Evolutionary conservation across 2,797 vertebrate species (phyloP).

Genomic region (Aeoliscus strigatus): DNA sequence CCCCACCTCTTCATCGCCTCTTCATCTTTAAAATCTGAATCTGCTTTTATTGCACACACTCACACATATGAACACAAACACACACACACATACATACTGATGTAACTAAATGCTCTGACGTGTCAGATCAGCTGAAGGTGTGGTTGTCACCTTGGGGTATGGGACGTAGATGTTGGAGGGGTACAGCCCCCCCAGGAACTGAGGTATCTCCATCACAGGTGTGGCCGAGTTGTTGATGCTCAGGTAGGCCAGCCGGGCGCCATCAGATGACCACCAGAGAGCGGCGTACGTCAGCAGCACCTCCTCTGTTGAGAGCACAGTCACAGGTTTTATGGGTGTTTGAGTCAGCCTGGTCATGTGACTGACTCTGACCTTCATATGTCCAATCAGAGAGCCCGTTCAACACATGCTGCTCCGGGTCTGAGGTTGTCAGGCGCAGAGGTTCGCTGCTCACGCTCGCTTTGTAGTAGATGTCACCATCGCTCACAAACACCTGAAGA

Average conservation of each 20-base stretch:
- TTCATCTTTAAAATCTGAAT: no score
- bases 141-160: conserved; percentile 84
- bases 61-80: no score
- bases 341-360: no score
- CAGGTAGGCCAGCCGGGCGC: conserved; percentile 78
- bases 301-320: conserved; percentile 70
- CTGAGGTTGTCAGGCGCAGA: conserved; percentile 72
- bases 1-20: no score
- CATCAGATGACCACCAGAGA: conserved; percentile 82
- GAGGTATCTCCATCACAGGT: conserved; percentile 81
- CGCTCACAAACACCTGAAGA: conserved; percentile 78
- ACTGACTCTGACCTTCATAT: conserved; percentile 72
- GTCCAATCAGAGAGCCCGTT: conserved; percentile 83
- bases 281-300: conserved; percentile 71
- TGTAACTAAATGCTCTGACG: no score
- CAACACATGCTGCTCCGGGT: conserved; percentile 61
- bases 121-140: no score
- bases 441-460: conserved; percentile 61
- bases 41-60: no score
- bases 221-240: conserved; percentile 81
- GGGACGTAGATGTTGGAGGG: conserved; percentile 75
- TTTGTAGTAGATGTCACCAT: conserved; percentile 82
- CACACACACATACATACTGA: no score
- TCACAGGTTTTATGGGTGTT: no score
- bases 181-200: conserved; percentile 79